Percentiles rank a stretch among this genome's conserved stretches.
These are phyloP conservation scores for Rhinella marina DNA, from an alignment of 2,797 vertebrate genomes.

Conservation along the genomic window DNA sequence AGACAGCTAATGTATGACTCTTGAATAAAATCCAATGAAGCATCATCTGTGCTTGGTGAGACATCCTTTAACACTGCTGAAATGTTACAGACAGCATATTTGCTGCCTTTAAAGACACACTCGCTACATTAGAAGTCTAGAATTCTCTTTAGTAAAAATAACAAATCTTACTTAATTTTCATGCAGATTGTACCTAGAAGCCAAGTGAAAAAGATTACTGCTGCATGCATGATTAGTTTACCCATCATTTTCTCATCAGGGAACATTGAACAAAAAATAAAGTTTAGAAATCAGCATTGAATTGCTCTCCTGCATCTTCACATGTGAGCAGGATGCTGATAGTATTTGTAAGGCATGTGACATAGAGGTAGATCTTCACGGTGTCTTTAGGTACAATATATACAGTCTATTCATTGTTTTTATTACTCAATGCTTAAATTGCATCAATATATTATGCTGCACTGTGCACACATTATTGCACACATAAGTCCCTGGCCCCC, in stretches of 20 bases:
- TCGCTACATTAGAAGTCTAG: slow-evolving; percentile 28
- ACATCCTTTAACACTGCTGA: slow-evolving; percentile 35
- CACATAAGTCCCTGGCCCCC: not conserved
- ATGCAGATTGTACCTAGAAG: slow-evolving; percentile 55
- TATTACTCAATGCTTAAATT: too few species aligned
- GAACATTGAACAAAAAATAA: slow-evolving; percentile 52
- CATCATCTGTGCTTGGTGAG: slow-evolving; percentile 41
- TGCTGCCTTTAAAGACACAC: slow-evolving; percentile 32
- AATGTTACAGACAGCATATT: slow-evolving; percentile 42
- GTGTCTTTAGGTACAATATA: not conserved
- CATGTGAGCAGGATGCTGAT: slow-evolving; percentile 26
- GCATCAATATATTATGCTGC: too few species aligned
- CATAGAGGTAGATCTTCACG: not conserved
- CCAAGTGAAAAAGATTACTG: slow-evolving; percentile 37
- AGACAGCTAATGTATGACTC: slow-evolving; percentile 37
- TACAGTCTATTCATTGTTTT: not conserved
- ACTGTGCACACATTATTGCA: too few species aligned
- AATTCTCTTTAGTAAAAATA: slow-evolving; percentile 54
- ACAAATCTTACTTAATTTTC: slow-evolving; percentile 47
- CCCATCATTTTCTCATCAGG: slow-evolving; percentile 55
- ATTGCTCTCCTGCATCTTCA: slow-evolving; percentile 45
- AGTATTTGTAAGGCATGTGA: not conserved
- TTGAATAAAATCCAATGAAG: slow-evolving; percentile 47
- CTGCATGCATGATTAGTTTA: slow-evolving; percentile 49
- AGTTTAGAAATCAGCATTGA: slow-evolving; percentile 55